A percentile compares a stretch with the other conserved stretches of the same genome.
These are phyloP conservation scores for Microdon myrmicae DNA, from an alignment of 2,888 invertebrate genomes.

Conservation along the genomic window DNA sequence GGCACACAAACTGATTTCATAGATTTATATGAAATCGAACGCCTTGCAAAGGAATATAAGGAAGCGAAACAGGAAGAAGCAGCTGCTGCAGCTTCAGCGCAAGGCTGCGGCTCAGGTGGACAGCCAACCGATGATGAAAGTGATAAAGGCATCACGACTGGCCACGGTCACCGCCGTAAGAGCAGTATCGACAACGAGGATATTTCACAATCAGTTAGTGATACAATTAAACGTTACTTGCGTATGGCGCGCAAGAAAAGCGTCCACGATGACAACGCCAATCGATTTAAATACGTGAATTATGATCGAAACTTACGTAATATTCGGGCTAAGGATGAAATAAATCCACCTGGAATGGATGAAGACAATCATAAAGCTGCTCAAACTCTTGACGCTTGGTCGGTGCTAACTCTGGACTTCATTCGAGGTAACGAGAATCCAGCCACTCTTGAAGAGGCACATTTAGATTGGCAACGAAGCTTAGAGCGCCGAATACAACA, in stretches of 20 bases:
- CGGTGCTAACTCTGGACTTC: conserved; percentile 69
- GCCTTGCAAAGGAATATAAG: conserved; percentile 60
- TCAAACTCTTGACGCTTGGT: conserved; percentile 83
- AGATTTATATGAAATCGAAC: conserved; percentile 59
- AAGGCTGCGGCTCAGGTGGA: conserved; percentile 9
- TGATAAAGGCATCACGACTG: conserved; percentile 53
- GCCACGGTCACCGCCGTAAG: conserved; percentile 69
- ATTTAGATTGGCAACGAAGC: conserved; percentile 58
- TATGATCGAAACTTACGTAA: conserved; percentile 86
- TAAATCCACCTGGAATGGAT: conserved; percentile 80
- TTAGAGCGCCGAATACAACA: conserved; percentile 58
- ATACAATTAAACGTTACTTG: conserved; percentile 86
- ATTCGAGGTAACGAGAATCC: conserved; percentile 64
- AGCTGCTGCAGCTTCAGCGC: conserved; percentile 53
- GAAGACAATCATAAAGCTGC: conserved; percentile 80
- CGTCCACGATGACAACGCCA: conserved; percentile 78
- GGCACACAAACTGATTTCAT: conserved; percentile 63
- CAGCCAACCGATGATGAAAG: conserved; percentile 58
- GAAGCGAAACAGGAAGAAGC: conserved; percentile 53
- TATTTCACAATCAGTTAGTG: conserved; percentile 86
- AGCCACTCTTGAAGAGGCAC: conserved; percentile 56
- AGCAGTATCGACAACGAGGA: conserved; percentile 87
- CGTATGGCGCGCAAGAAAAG: conserved; percentile 90
- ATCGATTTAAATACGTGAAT: conserved; percentile 87
- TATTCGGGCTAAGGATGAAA: conserved; percentile 81